phyloP scores from a whole-genome alignment of 1,140 invertebrate species.

The Pogonognathellus flavescens region DNA sequence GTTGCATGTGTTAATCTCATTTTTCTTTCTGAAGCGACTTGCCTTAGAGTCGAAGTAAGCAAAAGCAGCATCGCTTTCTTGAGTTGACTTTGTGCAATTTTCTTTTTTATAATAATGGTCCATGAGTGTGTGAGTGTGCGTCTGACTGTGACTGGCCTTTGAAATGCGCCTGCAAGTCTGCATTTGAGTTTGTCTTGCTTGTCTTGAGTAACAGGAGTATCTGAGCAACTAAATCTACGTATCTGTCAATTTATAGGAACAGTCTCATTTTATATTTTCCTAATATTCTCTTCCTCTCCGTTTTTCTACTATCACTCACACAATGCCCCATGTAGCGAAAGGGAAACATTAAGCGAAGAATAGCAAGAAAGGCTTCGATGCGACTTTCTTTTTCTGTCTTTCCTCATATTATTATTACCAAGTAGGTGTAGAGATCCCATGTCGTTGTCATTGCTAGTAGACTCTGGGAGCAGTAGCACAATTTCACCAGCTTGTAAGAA shows the following conservation, averaged over 20 bases:
- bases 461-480: too few relatives aligned
- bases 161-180: not conserved
- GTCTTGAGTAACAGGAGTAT: not conserved
- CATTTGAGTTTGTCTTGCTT: not conserved
- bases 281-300: not conserved
- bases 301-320: not conserved
- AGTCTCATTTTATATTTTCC: slow-evolving; percentile 6
- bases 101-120: too few relatives aligned
- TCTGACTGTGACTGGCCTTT: too few relatives aligned
- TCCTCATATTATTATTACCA: too few relatives aligned
- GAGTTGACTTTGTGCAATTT: slow-evolving; percentile 13
- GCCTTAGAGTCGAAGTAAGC: too few relatives aligned
- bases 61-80: not conserved
- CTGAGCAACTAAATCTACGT: slow-evolving; percentile 9
- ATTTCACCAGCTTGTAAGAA: too few relatives aligned
- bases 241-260: not conserved
- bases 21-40: not conserved
- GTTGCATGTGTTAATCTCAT: slow-evolving; percentile 22
- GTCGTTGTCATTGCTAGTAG: too few relatives aligned
- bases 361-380: too few relatives aligned
- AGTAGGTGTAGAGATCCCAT: too few relatives aligned
- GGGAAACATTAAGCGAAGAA: too few relatives aligned
- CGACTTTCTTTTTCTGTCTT: too few relatives aligned
- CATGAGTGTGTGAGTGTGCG: too few relatives aligned
- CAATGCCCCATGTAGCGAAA: not conserved